A percentile compares a stretch with the other conserved stretches of the same genome.
phyloP scores from a whole-genome alignment of 2,113 vertebrate species.

The Anas platyrhynchos region DNA sequence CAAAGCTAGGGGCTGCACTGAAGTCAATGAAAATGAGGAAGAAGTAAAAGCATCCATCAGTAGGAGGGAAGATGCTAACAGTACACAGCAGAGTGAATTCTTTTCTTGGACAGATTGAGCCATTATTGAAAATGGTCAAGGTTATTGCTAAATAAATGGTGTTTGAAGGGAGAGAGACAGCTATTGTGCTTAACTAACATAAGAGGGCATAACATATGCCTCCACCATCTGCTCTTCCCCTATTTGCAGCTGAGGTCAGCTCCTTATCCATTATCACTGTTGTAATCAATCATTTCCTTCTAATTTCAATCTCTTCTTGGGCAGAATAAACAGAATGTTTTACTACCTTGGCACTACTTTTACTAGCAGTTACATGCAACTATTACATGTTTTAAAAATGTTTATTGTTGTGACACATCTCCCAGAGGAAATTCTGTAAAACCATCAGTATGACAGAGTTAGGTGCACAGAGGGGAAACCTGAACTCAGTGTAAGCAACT shows the following conservation, averaged over 20 bases:
- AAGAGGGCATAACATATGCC: neutral
- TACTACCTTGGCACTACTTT: neutral
- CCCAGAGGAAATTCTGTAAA: neutral
- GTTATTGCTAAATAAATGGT: neutral
- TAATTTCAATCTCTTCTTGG: neutral
- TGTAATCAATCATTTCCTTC: neutral
- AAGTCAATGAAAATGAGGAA: neutral
- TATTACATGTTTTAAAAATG: neutral
- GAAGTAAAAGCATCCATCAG: neutral
- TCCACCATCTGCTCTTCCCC: neutral
- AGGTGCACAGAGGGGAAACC: neutral
- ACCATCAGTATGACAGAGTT: neutral
- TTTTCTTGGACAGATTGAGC: neutral
- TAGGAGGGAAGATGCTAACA: neutral
- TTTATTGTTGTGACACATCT: neutral
- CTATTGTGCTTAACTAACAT: neutral
- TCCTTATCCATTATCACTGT: neutral
- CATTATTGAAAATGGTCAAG: slow-evolving; percentile 14
- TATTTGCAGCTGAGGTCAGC: neutral
- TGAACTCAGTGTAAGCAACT: neutral
- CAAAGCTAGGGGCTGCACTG: neutral
- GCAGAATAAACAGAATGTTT: neutral
- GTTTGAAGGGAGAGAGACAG: neutral
- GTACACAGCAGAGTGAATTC: neutral
- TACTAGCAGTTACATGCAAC: neutral